Conservation (phyloP, 2,797 vertebrate species). For the Lacerta bilineata region DNA sequence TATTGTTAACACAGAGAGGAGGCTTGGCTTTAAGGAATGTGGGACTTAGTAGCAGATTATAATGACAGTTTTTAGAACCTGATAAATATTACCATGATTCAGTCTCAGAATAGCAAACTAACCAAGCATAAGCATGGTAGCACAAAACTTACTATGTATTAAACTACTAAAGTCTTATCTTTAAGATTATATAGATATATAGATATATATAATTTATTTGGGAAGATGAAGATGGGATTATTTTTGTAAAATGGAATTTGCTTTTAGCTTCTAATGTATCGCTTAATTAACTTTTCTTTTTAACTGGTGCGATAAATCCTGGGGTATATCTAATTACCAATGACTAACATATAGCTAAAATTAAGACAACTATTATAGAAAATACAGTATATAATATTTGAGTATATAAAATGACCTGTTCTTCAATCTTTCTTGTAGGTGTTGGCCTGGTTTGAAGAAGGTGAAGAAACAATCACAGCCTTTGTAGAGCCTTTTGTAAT, state of each 20-base stretch:
- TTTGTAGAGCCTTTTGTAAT: slow-evolving; percentile 99
- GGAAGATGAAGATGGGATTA: slow-evolving; percentile 33
- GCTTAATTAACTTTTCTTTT: neutral
- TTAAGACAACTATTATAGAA: neutral
- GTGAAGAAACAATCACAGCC: slow-evolving; percentile 98
- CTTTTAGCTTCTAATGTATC: slow-evolving; percentile 5
- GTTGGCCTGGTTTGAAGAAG: slow-evolving; percentile 99
- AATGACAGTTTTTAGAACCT: neutral
- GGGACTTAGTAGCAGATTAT: neutral
- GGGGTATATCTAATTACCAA: neutral
- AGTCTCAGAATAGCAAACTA: slow-evolving; percentile 12
- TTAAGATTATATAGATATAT: neutral
- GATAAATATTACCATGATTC: neutral
- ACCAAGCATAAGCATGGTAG: neutral
- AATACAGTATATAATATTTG: neutral
- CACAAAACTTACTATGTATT: neutral
- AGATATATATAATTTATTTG: slow-evolving; percentile 10
- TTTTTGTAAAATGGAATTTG: slow-evolving; percentile 29
- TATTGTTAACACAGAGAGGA: neutral
- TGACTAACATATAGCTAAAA: neutral
- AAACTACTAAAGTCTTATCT: neutral
- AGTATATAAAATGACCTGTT: neutral
- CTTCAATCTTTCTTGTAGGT: slow-evolving; percentile 84
- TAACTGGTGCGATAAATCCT: neutral
- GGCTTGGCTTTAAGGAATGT: neutral